Percentiles rank a stretch among this genome's conserved stretches.
Evolutionary conservation across 2,888 invertebrate species (phyloP).

Genomic region (Drosophila robusta): DNA sequence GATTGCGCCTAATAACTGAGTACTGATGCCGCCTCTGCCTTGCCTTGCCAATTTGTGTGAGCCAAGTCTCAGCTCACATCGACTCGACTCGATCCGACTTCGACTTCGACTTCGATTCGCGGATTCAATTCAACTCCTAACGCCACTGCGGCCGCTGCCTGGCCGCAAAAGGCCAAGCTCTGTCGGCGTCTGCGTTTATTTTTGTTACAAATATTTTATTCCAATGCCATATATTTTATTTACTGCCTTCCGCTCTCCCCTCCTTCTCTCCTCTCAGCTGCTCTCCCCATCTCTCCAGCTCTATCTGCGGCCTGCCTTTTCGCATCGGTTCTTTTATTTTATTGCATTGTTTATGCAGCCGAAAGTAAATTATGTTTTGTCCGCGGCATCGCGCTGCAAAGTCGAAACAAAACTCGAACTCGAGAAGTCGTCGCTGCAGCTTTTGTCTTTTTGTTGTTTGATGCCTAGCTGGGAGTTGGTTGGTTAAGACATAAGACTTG

Average conservation of each 20-base stretch:
- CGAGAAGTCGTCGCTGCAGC: conserved; percentile 36
- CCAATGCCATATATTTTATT: conserved; percentile 82
- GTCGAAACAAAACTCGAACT: conserved; percentile 56
- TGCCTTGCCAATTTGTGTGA: conserved; percentile 48
- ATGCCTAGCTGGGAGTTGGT: conserved; percentile 13
- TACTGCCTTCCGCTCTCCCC: conserved; percentile 35
- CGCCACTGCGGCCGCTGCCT: conserved; percentile 45
- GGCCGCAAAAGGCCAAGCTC: conserved; percentile 7
- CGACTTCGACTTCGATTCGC: conserved; percentile 21
- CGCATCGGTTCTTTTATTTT: conserved; percentile 75
- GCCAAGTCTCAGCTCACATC: conserved; percentile 14
- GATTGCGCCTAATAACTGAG: conserved; percentile 82
- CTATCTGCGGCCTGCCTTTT: conserved; percentile 33
- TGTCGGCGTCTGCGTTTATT: conserved; percentile 65
- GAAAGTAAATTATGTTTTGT: conserved; percentile 82
- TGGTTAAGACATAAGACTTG: neutral
- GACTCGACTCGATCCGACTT: conserved; percentile 10
- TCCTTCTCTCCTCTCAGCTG: too few species aligned
- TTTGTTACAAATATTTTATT: conserved; percentile 82
- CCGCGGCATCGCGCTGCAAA: conserved; percentile 54
- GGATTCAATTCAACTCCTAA: conserved; percentile 30
- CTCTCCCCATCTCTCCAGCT: conserved; percentile 1
- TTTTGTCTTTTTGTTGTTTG: conserved; percentile 41
- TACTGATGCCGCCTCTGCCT: conserved; percentile 74
- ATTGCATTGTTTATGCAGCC: conserved; percentile 83